These are phyloP conservation scores for Ptychochromis oligacanthus DNA, from an alignment of 2,113 vertebrate species.

Conservation along the genomic window DNA sequence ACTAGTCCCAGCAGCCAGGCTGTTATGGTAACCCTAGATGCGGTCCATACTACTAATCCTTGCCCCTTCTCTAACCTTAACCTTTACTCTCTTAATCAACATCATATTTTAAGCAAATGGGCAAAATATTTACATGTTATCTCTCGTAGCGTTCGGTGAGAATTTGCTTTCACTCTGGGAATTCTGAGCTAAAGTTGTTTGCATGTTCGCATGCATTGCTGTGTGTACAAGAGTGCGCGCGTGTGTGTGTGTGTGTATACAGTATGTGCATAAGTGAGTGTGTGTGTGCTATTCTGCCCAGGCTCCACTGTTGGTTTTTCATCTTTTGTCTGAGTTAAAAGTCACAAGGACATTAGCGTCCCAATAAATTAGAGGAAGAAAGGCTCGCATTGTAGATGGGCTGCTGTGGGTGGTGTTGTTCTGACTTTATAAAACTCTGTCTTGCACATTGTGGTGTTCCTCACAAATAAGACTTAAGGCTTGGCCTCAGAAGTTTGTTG, in stretches of 20 bases:
- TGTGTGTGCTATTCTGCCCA: conserved; percentile 41
- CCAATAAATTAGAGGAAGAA: conserved; percentile 77
- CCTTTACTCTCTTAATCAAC: conserved; percentile 86
- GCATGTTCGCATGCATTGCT: conserved; percentile 31
- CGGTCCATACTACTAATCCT: conserved; percentile 77
- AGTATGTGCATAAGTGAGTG: not conserved
- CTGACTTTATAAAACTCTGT: conserved; percentile 69
- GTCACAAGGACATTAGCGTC: conserved; percentile 70
- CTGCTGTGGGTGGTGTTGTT: conserved; percentile 64
- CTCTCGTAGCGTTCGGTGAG: conserved; percentile 66
- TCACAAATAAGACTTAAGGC: conserved; percentile 58
- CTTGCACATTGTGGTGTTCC: conserved; percentile 57
- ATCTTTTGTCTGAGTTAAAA: conserved; percentile 69
- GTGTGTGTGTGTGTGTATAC: not conserved
- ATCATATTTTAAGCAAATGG: conserved; percentile 79
- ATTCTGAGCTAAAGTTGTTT: conserved; percentile 54
- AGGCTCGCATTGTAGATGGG: conserved; percentile 63
- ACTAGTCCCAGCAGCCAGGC: conserved; percentile 79
- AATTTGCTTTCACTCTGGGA: conserved; percentile 71
- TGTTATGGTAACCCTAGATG: conserved; percentile 84
- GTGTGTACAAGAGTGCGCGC: not conserved
- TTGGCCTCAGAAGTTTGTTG: conserved; percentile 69
- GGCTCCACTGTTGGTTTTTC: conserved; percentile 57
- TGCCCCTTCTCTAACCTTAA: conserved; percentile 81
- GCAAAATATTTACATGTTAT: conserved; percentile 81